Evolutionary conservation across 2,888 invertebrate species (phyloP), one percentile per base, ranked within the genome.

Genomic region (Drosophila pegasa): DNA sequence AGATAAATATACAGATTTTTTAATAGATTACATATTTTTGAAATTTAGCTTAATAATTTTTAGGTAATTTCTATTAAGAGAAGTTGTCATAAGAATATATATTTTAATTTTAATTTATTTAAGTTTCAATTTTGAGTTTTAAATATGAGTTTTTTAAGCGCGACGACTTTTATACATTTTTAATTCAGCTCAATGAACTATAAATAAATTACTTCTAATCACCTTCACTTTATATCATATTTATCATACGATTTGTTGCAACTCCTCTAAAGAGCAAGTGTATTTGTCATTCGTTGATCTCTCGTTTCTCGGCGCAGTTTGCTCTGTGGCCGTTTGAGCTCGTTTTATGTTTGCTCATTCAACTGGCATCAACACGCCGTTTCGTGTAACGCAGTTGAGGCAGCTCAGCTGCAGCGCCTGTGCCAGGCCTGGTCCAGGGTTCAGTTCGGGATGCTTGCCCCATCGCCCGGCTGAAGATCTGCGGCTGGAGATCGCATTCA

Each of bases 331-430:
- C 60, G 57, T 8, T 45, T 40, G 47, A 29, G 48, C 71, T 63
- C 59, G 38, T 54, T 63, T 65, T 55, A 40, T 75, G 74, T 75
- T 75, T 73, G 73, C 70, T 84, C 87, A 82, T 87, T 87, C 87
- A 82, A 81, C 71, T 87, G 57, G 82, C 82, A 87, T 82, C 82
- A 82, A 82, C 87, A 82, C 82, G 76, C 82, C 78, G 82, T 81
- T 82, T 84, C 61, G 75, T 78, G 78, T 77, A 82, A 48, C 57
- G 57, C 82, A 61, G 72, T 16, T 63, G 65, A 38, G n/a, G 35
- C 66, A 43, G 61, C 31, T n/a, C 37, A 62, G 35, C 40, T 57
- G 48, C 61, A 31, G 59, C 27, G 65, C 35, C 59, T 59, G 52
- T 48, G 73, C 37, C 55, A 45, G 51, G 29, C 37, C 55, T 45